These are phyloP conservation scores for Helicolenus hilgendorfi DNA, from an alignment of 2,797 vertebrate genomes.

Conservation along the genomic window DNA sequence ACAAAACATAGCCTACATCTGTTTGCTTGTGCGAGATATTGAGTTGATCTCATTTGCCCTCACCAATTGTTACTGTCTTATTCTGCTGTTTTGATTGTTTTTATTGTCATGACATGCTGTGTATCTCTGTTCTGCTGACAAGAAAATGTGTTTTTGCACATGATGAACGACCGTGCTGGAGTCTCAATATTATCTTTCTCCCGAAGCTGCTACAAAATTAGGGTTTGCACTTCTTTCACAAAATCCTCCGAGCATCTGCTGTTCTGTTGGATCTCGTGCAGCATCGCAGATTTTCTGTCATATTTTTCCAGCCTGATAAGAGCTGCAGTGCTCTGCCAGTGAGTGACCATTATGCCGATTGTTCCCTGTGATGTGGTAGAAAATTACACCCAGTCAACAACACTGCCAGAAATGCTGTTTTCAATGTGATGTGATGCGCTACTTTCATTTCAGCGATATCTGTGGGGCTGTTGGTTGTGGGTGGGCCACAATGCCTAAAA, in stretches of 20 bases:
- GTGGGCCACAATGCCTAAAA: not conserved
- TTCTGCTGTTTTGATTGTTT: not conserved
- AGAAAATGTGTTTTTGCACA: not conserved
- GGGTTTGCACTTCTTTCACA: not conserved
- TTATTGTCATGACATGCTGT: not conserved
- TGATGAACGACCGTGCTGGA: not conserved
- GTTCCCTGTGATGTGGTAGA: slow-evolving; percentile 5
- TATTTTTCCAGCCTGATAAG: not conserved
- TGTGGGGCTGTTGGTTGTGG: not conserved
- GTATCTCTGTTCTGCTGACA: not conserved
- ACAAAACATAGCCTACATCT: not conserved
- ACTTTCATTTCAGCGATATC: not conserved
- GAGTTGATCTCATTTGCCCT: not conserved
- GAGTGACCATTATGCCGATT: slow-evolving; percentile 16
- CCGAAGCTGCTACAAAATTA: not conserved
- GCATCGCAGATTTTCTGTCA: not conserved
- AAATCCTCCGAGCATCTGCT: not conserved
- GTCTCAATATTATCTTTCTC: not conserved
- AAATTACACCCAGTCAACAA: slow-evolving; percentile 1
- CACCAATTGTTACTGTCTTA: not conserved
- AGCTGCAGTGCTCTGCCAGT: not conserved
- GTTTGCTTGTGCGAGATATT: not conserved
- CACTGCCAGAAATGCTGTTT: not conserved
- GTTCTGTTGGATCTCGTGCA: not conserved
- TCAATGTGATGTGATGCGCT: not conserved